A percentile compares a stretch with the other conserved stretches of the same genome.
Evolutionary conservation across 1,140 invertebrate species (phyloP).

Genomic region (Vanessa tameamea): DNA sequence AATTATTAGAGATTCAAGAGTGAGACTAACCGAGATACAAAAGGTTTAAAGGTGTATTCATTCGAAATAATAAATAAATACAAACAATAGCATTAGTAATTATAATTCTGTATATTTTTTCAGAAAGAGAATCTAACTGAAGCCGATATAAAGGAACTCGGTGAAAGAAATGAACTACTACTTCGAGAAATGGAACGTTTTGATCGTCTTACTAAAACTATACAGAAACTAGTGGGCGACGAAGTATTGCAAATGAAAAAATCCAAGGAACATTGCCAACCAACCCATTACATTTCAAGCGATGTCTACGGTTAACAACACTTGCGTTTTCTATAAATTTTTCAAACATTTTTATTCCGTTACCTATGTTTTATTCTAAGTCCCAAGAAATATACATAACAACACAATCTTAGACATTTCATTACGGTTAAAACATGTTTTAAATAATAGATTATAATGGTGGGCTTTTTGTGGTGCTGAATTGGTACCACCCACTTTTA

Average conservation of each 20-base stretch:
- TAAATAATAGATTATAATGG: too few species aligned
- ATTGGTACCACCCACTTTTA: too few species aligned
- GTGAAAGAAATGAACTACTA: conserved; percentile 61
- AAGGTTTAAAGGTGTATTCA: conserved; percentile 44
- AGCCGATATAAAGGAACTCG: conserved; percentile 58
- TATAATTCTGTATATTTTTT: conserved; percentile 13
- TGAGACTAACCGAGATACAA: conserved; percentile 62
- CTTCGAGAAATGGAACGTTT: conserved; percentile 67
- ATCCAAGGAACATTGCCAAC: conserved; percentile 17
- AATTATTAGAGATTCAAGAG: conserved; percentile 59
- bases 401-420: too few species aligned
- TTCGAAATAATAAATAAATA: too few species aligned
- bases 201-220: conserved; percentile 53
- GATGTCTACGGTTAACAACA: conserved; percentile 3
- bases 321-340: neutral
- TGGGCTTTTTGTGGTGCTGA: too few species aligned
- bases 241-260: conserved; percentile 44
- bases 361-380: too few species aligned
- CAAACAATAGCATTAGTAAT: neutral
- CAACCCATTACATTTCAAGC: neutral
- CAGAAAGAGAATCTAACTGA: conserved; percentile 59
- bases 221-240: conserved; percentile 55
- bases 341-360: too few species aligned
- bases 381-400: too few species aligned
- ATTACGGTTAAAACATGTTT: too few species aligned